phyloP scores from a whole-genome alignment of 1,140 invertebrate genomes.

The Lucilia cuprina region DNA sequence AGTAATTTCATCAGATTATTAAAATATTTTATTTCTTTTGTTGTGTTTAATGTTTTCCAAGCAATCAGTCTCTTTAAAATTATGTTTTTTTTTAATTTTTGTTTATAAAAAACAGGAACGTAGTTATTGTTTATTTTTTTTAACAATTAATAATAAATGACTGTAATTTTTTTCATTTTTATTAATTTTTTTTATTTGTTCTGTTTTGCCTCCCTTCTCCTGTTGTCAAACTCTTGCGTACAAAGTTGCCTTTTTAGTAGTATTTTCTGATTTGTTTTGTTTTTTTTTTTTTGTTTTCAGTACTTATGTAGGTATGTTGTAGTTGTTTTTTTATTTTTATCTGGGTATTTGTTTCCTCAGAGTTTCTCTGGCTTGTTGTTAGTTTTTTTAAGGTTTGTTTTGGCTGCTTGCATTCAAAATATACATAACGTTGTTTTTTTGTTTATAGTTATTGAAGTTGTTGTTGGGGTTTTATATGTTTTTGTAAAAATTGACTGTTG shows the following conservation, averaged over 20 bases:
- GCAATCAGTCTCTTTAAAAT: neutral
- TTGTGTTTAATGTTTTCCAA: neutral
- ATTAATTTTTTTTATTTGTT: neutral
- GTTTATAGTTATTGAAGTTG: too few species aligned
- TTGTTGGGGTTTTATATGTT: neutral
- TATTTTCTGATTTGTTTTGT: neutral
- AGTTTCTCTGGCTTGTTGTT: too few species aligned
- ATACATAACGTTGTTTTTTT: too few species aligned
- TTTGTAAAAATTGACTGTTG: neutral
- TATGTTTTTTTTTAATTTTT: neutral
- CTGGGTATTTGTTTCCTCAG: too few species aligned
- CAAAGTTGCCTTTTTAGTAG: too few species aligned
- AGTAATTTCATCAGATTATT: neutral
- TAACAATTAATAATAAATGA: constrained; percentile 1
- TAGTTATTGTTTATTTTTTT: neutral
- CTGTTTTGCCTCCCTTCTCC: neutral
- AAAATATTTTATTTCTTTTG: neutral
- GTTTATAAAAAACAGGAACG: constrained; percentile 3
- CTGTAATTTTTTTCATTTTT: neutral
- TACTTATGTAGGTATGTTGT: neutral
- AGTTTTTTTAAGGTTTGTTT: too few species aligned
- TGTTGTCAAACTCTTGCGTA: neutral
- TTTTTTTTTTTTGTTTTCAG: neutral
- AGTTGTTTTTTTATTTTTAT: neutral
- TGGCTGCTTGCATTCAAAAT: too few species aligned